Evolutionary conservation across 1,140 invertebrate species (phyloP).

Genomic region (Temnothorax curvispinosus): DNA sequence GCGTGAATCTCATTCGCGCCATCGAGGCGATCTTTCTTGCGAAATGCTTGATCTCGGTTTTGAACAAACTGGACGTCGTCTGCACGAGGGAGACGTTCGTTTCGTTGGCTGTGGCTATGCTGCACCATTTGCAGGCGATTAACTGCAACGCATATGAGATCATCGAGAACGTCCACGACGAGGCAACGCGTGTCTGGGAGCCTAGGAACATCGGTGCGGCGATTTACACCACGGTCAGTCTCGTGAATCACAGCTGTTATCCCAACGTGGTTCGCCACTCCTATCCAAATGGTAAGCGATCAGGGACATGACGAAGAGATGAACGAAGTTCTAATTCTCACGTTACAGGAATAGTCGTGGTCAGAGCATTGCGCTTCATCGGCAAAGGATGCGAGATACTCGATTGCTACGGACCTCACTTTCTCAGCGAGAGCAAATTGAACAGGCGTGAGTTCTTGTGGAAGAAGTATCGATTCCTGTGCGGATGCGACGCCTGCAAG

Average conservation of each 20-base stretch:
- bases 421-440: constrained; percentile 81
- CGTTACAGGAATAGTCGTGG: constrained; percentile 84
- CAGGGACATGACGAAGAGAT: neutral
- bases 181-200: constrained; percentile 77
- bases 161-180: constrained; percentile 84
- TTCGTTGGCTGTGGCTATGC: constrained; percentile 82
- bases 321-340: neutral
- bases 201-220: constrained; percentile 87
- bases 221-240: constrained; percentile 88
- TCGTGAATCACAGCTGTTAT: constrained; percentile 88
- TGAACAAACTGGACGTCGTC: constrained; percentile 75
- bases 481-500: constrained; percentile 86
- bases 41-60: constrained; percentile 84
- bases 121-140: constrained; percentile 87
- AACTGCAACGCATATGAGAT: constrained; percentile 90
- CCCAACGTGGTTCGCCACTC: constrained; percentile 87
- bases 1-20: constrained; percentile 85
- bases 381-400: constrained; percentile 86
- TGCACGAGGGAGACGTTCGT: constrained; percentile 70
- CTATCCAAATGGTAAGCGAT: constrained; percentile 79
- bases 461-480: constrained; percentile 87
- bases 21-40: constrained; percentile 87
- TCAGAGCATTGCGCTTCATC: constrained; percentile 85
- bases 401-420: constrained; percentile 88
- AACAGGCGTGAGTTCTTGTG: constrained; percentile 83